These are phyloP conservation scores for Cryptotis parvus DNA, from an alignment of 2,113 vertebrate species.

Conservation along the genomic window DNA sequence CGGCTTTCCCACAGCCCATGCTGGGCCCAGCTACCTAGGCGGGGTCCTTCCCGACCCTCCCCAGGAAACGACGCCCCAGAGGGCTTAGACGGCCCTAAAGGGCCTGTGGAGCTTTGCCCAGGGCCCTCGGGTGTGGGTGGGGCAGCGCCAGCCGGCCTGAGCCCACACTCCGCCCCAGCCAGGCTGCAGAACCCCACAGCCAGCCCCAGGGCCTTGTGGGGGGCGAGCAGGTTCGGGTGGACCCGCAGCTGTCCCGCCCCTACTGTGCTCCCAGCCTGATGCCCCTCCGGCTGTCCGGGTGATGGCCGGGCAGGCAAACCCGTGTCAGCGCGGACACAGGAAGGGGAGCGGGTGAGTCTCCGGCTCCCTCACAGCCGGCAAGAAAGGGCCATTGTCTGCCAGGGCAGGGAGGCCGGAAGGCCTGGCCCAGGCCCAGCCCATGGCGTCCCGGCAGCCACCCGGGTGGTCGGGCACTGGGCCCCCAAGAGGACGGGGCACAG, in stretches of 20 bases:
- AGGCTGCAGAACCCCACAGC: not conserved
- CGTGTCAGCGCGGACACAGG: slow-evolving; percentile 44
- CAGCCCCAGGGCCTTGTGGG: not conserved
- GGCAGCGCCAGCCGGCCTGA: no score
- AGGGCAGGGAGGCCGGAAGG: not conserved
- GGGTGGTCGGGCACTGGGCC: slow-evolving; percentile 33
- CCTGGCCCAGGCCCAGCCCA: not conserved
- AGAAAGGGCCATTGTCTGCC: slow-evolving; percentile 59
- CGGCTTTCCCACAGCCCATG: not conserved
- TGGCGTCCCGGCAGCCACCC: not conserved
- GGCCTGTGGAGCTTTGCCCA: not conserved
- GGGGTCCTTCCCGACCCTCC: not conserved
- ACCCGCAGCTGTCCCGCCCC: not conserved
- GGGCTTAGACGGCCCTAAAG: no score
- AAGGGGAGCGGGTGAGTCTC: not conserved
- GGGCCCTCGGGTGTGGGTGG: not conserved
- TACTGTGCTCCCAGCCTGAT: fast-evolving
- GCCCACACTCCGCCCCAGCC: not conserved
- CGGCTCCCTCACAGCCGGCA: not conserved
- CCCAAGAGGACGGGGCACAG: not conserved
- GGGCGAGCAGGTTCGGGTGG: not conserved
- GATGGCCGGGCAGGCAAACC: slow-evolving; percentile 53
- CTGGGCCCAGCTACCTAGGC: not conserved
- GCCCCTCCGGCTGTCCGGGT: slow-evolving; percentile 12
- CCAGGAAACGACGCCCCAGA: fast-evolving